phyloP scores from a whole-genome alignment of 2,113 vertebrate genomes.

The Stegastes partitus region DNA sequence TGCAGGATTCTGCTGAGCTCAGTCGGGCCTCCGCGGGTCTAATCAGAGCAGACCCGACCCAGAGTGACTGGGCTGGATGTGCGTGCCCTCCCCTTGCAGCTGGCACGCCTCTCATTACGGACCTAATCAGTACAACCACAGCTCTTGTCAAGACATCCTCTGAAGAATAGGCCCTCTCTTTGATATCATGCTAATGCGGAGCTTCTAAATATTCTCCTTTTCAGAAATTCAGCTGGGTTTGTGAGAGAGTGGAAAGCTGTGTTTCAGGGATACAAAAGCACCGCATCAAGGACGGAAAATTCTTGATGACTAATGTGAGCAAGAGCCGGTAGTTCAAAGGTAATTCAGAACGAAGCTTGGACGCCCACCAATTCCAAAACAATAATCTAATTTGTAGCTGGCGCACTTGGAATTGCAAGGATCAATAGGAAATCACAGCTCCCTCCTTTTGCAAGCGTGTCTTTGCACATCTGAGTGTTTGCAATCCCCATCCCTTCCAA shows the following conservation, averaged over 20 bases:
- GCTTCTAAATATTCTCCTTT: constrained; percentile 38
- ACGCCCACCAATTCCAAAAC: constrained; percentile 5
- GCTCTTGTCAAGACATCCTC: constrained; percentile 45
- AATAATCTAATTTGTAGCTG: constrained; percentile 42
- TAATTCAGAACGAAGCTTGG: constrained; percentile 17
- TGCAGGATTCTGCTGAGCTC: constrained; percentile 31
- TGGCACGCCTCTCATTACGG: constrained; percentile 56
- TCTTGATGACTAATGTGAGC: constrained; percentile 38
- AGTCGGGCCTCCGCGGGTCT: constrained; percentile 61
- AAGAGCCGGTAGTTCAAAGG: constrained; percentile 25
- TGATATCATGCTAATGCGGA: constrained; percentile 60
- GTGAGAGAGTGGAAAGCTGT: constrained; percentile 17
- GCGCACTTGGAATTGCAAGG: constrained; percentile 23
- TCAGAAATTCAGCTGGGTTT: constrained; percentile 21
- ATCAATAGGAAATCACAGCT: constrained; percentile 16
- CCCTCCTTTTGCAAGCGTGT: background rate
- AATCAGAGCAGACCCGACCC: constrained; percentile 63
- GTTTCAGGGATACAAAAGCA: constrained; percentile 30
- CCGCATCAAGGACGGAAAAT: constrained; percentile 19
- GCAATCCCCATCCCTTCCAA: background rate
- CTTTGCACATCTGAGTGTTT: background rate
- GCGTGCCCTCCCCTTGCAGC: constrained; percentile 68
- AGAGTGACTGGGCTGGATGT: constrained; percentile 43
- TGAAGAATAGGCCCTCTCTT: constrained; percentile 39
- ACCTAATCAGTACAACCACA: constrained; percentile 64